Base-by-base conservation (phyloP, 35 echinoderm and acorn worm genomes). In the Lytechinus variegatus region DNA sequence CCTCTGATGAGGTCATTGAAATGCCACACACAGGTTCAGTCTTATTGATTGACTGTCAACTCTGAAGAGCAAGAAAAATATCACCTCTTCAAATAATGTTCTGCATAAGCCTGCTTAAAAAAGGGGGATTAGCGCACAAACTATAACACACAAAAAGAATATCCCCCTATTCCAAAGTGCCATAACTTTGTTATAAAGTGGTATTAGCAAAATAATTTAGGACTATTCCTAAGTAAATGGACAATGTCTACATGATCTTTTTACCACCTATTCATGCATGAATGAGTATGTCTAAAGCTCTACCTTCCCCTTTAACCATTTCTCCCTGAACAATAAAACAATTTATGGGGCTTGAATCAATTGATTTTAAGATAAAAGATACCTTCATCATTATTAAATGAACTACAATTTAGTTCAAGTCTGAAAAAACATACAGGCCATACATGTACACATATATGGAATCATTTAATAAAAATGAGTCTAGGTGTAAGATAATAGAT, bases 1-100 rank as follows among this genome's bases (percentile, higher is more conserved):
- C 88, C 88, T 90, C 88, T 33, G 88, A 54, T 90, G 16, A 90
- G 88, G 88, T 90, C 29, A 90, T 27, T 90, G 88, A 19, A 52
- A 54, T 90, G 27, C 88, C 88, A 90, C 88, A 44, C 88, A 90
- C 88, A 44, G 66, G 21, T 24, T 24, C 12, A n/a, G n/a, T 79
- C 21, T 79, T 24, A 79, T 79, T 79, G 66, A 79, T 24, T 79
- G 66, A 79, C 66, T 24, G 19, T 79, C 66, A 79, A 16, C 66
- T 79, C 16, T 21, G 24, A 13, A 71, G 14, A 24, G 6, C n/a
- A 4, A 5, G 19, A 79, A 19, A 79, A 24, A 79, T 71, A 71
- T 19, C 12, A 71, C 14, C 24, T 3, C 16, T 71, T 71, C 61
- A 19, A 56, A 71, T 71, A 0, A 19, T 19, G 5, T 24, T 71